Base-by-base conservation (phyloP, 2,888 invertebrate species). In the Seladonia tumulorum region DNA sequence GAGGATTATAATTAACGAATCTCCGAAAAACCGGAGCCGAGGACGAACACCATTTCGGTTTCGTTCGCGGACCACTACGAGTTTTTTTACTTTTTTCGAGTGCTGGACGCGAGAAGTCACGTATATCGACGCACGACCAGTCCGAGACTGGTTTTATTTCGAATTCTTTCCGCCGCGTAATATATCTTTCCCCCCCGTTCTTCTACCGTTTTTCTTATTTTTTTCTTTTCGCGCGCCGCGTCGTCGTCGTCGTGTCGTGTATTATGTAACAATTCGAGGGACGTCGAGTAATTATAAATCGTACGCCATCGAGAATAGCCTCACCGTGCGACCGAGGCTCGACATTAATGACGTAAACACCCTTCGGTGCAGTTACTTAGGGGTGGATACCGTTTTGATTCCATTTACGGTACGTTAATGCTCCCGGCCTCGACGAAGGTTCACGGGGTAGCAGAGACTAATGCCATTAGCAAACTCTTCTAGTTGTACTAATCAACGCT, bases 311-410 rank as follows among this genome's bases (percentile, higher is more conserved):
- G 81, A 76, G 57, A 45, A 78, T 79, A 81, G 86, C 75, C 78
- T 79, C 60, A 25, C 79, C 60, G 5, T 35, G 60, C 57, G 76
- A 77, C 49, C 81, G 75, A 45, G 72, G 86, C 81, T 76, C 78
- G 86, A 76, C 86, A 79, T 86, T 86, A 86, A 86, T 70, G 86
- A 86, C 86, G 86, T 73, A 86, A 86, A 79, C 86, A 86, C 78
- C 86, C 79, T 81, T 70, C 86, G 86, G 72, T 49, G 70, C 45
- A 49, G 75, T 57, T 53, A 35, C 80, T 77, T 63, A 81, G 80
- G 85, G 85, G 86, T 78, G 80, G 77, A 63, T 68, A 81, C 81
- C 86, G 78, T 86, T 86, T 79, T 86, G 81, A 86, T 86, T 86
- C 76, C 86, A 81, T 79, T 86, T 76, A 86, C 86, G 86, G 60